Percentiles rank a stretch among this genome's conserved stretches.
phyloP scores from a whole-genome alignment of 2,113 vertebrate species.

The Ia io region DNA sequence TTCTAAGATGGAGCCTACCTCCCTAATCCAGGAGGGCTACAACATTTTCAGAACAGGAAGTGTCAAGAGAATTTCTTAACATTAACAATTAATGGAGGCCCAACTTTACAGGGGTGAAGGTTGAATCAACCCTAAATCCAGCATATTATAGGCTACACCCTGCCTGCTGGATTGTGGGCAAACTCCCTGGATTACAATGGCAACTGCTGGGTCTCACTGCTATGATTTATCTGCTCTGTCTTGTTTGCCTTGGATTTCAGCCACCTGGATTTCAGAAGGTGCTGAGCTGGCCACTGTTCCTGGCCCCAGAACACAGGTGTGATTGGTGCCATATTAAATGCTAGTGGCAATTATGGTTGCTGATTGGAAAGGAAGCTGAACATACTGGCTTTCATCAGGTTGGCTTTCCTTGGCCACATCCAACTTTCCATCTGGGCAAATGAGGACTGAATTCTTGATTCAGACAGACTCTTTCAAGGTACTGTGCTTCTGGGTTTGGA shows the following conservation, averaged over 20 bases:
- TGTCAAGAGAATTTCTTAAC: not conserved
- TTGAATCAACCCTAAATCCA: not conserved
- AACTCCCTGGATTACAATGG: conserved; percentile 30
- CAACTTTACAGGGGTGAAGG: not conserved
- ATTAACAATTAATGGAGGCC: not conserved
- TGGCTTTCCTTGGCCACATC: conserved; percentile 58
- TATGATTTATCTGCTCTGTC: conserved; percentile 16
- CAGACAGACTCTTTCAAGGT: not conserved
- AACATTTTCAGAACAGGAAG: not conserved
- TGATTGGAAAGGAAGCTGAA: conserved; percentile 55
- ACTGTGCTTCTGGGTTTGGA: not conserved
- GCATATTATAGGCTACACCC: not conserved
- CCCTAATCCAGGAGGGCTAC: not conserved
- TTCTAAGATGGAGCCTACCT: not conserved
- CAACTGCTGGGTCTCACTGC: not conserved
- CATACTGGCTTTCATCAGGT: conserved; percentile 46
- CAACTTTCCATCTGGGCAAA: conserved; percentile 46
- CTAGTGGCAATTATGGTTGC: conserved; percentile 38
- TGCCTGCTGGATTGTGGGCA: not conserved
- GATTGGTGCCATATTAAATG: conserved; percentile 51
- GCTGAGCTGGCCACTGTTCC: conserved; percentile 57
- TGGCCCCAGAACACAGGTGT: conserved; percentile 60
- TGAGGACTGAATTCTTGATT: conserved; percentile 33
- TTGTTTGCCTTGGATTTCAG: conserved; percentile 70
- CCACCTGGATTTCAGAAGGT: conserved; percentile 57